A percentile compares a stretch with the other conserved stretches of the same genome.
These are phyloP conservation scores for Cassiopea xamachana DNA, from an alignment of 30 jellyfish, hydroid and myxozoan genomes.

Conservation along the genomic window DNA sequence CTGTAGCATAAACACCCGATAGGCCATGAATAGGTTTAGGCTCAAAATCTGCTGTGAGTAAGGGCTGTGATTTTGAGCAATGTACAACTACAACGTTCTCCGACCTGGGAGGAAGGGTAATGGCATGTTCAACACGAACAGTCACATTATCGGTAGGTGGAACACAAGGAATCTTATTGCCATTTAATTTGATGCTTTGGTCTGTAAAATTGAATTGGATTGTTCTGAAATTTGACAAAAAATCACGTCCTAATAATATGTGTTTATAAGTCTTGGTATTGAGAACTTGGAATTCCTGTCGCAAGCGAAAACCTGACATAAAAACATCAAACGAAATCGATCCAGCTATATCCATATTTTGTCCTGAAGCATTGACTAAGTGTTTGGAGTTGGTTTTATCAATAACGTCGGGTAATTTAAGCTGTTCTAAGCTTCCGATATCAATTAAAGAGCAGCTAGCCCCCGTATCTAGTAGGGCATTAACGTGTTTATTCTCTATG, in stretches of 20 bases:
- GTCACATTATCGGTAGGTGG: neutral
- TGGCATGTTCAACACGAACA: neutral
- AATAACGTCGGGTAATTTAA: neutral
- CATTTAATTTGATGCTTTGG: neutral
- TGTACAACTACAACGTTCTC: neutral
- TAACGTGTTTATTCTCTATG: neutral
- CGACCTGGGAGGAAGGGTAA: neutral
- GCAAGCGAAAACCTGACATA: neutral
- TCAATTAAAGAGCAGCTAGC: neutral
- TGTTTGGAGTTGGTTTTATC: neutral
- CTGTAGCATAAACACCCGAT: neutral
- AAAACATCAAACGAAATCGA: neutral
- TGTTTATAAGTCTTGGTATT: neutral
- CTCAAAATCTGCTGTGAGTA: neutral
- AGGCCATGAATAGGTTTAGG: neutral
- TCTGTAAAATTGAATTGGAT: neutral
- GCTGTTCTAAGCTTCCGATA: neutral
- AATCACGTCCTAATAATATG: neutral
- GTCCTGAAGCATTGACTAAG: neutral
- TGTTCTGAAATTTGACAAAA: neutral
- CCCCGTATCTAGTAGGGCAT: neutral
- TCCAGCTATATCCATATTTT: neutral
- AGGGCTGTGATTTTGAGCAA: neutral
- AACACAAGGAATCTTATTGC: neutral
- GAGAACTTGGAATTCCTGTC: neutral